Evolutionary conservation across 2,797 vertebrate species (phyloP).

Genomic region (Toxotes lorentzi): DNA sequence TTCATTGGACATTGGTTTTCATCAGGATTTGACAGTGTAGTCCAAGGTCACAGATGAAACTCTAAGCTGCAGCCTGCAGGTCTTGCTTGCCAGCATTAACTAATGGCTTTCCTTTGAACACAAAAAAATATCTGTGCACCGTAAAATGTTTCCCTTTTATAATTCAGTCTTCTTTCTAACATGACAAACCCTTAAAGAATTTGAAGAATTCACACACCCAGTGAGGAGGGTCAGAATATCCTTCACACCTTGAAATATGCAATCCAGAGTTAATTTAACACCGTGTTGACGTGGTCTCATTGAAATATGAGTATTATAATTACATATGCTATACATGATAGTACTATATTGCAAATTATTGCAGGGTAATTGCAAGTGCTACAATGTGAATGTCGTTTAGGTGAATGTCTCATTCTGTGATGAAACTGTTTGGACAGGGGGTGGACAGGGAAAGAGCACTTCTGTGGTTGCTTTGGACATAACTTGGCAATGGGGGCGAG

Average conservation of each 20-base stretch:
- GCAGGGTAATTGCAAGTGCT: neutral
- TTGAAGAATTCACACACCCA: slow-evolving; percentile 6
- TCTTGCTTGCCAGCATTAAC: slow-evolving; percentile 19
- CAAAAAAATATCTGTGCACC: neutral
- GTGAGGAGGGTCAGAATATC: neutral
- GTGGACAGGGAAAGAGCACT: slow-evolving; percentile 14
- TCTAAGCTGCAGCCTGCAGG: slow-evolving; percentile 19
- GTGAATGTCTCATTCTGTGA: slow-evolving; percentile 14
- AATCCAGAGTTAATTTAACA: slow-evolving; percentile 2
- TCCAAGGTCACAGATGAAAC: slow-evolving; percentile 52
- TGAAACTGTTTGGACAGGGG: slow-evolving; percentile 7
- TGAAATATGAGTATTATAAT: neutral
- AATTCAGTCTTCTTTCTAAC: neutral
- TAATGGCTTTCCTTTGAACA: slow-evolving; percentile 30
- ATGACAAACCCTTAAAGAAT: neutral
- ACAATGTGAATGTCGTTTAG: neutral
- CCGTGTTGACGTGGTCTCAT: neutral
- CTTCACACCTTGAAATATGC: neutral
- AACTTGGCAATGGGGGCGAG: slow-evolving; percentile 29
- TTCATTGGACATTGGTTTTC: slow-evolving; percentile 40
- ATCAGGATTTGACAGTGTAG: slow-evolving; percentile 17
- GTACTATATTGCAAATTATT: neutral
- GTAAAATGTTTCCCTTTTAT: neutral
- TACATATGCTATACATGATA: neutral
- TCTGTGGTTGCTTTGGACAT: slow-evolving; percentile 34